A percentile compares a stretch with the other conserved stretches of the same genome.
Conservation (phyloP, 1,140 invertebrate genomes). For the Manduca sexta region DNA sequence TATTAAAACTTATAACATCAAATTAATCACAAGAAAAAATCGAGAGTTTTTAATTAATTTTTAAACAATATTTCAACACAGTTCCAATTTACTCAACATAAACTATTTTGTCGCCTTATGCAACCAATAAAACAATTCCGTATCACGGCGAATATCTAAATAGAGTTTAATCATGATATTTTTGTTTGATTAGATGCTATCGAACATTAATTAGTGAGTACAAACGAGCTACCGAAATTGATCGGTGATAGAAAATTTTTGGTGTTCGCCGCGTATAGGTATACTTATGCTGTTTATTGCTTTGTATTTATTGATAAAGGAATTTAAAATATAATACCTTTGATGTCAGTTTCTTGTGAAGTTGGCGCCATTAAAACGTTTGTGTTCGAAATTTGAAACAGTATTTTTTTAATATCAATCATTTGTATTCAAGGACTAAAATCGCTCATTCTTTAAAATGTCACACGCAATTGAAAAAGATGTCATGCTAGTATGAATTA, state of each 20-base stretch:
- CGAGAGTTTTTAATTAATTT: too few relatives aligned
- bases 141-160: constrained; percentile 18
- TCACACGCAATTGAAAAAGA: too few relatives aligned
- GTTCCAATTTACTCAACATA: too few relatives aligned
- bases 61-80: too few relatives aligned
- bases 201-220: constrained; percentile 15
- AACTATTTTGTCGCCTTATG: not conserved
- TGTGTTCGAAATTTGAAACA: too few relatives aligned
- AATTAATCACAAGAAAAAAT: too few relatives aligned
- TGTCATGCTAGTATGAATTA: too few relatives aligned
- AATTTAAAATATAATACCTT: not conserved
- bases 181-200: constrained; percentile 17
- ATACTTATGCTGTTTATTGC: constrained; percentile 3
- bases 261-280: constrained; percentile 11
- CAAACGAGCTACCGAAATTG: constrained; percentile 18
- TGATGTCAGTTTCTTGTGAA: not conserved
- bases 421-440: too few relatives aligned
- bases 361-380: too few relatives aligned
- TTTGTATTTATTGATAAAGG: not conserved
- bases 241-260: constrained; percentile 7
- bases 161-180: constrained; percentile 20
- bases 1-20: too few relatives aligned
- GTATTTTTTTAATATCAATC: too few relatives aligned
- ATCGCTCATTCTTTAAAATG: too few relatives aligned
- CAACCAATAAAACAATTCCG: constrained; percentile 1